Base-by-base conservation (phyloP, 2,888 invertebrate genomes). In the Synergus umbraculus region DNA sequence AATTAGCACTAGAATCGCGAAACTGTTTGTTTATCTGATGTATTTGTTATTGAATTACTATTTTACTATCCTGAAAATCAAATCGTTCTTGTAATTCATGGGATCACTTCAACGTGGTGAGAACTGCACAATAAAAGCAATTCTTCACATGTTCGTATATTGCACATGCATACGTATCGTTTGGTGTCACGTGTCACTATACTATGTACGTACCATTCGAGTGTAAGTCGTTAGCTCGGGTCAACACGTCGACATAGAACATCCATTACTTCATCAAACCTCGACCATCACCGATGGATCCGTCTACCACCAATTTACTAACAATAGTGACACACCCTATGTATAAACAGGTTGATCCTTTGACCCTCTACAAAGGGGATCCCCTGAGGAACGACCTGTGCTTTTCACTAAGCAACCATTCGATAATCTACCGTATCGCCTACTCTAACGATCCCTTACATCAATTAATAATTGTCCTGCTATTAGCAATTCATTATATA, bases 251-350 rank as follows among this genome's bases (percentile, higher is more conserved):
- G 88, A 91, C 91, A 91, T 87, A 86, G 90, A 90, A 90, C 84
- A 89, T 91, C 91, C 91, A 91, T 91, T 91, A 91, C 90, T 90
- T 90, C 90, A 89, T 91, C 90, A 91, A 91, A 91, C 89, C 85
- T 82, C 81, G 88, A 86, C 87, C 88, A 89, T 89, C 84, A 88
- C 81, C 86, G 88, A 87, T 86, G 85, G 88, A 87, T 88, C 86
- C 84, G 85, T 85, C 87, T 85, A 88, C 87, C 87, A 86, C 87
- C 83, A 82, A 83, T 82, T 81, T 81, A 81, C 83, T 76, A 76
- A 82, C 81, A 78, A 77, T 76, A 80, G 80, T 78, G 83, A 85
- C 82, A 80, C 86, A 82, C 77, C 69, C 81, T 80, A 82, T 83
- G 79, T 85, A 85, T 85, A 88, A 87, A 88, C 86, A 83, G 84